phyloP scores from a whole-genome alignment of 2,797 vertebrate species.

The Anisognathus igniventris region DNA sequence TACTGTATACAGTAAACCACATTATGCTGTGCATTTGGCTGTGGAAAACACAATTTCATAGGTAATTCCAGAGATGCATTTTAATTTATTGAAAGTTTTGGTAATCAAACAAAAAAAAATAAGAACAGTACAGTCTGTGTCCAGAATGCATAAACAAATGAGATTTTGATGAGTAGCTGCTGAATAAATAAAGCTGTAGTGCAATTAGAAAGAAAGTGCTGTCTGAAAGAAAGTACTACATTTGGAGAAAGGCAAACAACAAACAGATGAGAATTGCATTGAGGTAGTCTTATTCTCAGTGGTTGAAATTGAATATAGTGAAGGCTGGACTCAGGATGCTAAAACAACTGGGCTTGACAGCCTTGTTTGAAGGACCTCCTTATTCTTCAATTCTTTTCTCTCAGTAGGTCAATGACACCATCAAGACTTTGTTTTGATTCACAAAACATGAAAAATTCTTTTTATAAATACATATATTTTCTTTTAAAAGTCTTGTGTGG shows the following conservation, averaged over 20 bases:
- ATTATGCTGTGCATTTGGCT: fast-evolving
- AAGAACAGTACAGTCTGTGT: background rate
- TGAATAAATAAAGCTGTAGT: background rate
- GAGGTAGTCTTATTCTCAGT: background rate
- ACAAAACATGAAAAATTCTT: background rate
- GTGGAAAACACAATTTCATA: fast-evolving
- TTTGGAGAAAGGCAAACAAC: background rate
- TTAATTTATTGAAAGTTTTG: background rate
- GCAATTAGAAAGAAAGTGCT: background rate
- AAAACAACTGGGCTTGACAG: background rate
- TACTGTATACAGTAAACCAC: background rate
- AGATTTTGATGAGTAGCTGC: background rate
- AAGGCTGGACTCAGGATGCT: background rate
- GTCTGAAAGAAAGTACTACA: background rate
- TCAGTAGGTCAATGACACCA: background rate
- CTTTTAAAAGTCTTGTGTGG: background rate
- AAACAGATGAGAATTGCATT: background rate
- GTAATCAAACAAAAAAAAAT: background rate
- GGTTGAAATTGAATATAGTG: background rate
- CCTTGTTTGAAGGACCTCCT: background rate
- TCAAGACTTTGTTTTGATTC: background rate
- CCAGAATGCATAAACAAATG: too few species aligned
- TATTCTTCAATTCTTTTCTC: background rate
- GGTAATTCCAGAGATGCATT: background rate
- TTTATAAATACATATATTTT: background rate